phyloP scores from a whole-genome alignment of 2,113 vertebrate genomes.

The Passerina amoena region DNA sequence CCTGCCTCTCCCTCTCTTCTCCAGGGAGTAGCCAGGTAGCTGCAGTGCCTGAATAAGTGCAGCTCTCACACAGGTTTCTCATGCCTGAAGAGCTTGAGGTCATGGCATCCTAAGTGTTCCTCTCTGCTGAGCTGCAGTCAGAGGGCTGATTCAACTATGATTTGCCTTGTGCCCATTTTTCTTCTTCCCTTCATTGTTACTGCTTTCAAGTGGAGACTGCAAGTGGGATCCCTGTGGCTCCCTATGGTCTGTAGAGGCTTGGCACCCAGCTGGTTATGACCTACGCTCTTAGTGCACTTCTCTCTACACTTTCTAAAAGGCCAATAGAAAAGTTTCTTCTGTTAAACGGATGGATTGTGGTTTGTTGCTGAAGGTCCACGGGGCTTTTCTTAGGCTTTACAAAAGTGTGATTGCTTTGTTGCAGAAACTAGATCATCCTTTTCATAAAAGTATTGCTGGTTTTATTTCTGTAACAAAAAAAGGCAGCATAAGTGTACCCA shows the following conservation, averaged over 20 bases:
- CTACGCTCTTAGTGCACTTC: neutral
- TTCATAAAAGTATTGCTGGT: neutral
- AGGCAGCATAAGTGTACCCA: neutral
- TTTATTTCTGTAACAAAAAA: neutral
- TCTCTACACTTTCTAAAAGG: neutral
- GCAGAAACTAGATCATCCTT: neutral
- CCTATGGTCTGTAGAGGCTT: neutral
- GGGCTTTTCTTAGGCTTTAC: neutral
- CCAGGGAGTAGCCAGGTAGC: neutral
- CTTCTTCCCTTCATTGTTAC: neutral
- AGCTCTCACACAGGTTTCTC: neutral
- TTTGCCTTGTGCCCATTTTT: neutral
- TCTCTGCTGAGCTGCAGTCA: neutral
- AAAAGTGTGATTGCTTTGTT: neutral
- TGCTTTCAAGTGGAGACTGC: neutral
- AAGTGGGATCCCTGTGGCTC: neutral
- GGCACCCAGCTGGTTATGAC: neutral
- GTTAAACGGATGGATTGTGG: neutral
- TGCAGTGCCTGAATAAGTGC: neutral
- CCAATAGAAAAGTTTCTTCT: neutral
- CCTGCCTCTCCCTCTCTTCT: neutral
- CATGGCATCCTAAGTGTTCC: rapidly evolving
- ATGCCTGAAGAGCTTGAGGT: neutral
- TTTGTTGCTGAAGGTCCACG: neutral
- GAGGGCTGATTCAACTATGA: neutral